Evolutionary conservation across 2,888 invertebrate species (phyloP).

Genomic region (Globia sparganii): DNA sequence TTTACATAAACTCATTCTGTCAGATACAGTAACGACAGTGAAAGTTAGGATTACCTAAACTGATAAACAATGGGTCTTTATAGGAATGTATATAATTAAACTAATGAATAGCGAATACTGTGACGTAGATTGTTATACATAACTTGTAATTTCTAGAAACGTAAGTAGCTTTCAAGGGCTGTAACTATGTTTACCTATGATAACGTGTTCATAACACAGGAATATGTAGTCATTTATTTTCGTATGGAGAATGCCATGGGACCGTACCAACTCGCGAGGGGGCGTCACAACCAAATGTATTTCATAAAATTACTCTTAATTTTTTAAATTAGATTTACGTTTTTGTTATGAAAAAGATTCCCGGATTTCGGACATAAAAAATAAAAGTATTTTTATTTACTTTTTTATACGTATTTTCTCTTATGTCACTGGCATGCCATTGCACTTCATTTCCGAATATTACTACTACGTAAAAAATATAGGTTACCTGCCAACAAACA

Average conservation of each 20-base stretch:
- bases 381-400: too few relatives aligned
- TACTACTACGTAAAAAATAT: too few relatives aligned
- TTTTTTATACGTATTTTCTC: too few relatives aligned
- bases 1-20: conserved; percentile 10
- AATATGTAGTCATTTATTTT: conserved; percentile 8
- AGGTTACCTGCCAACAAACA: too few relatives aligned
- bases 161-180: conserved; percentile 42
- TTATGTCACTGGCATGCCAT: too few relatives aligned
- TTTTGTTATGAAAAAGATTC: too few relatives aligned
- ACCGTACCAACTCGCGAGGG: too few relatives aligned
- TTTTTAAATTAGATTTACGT: too few relatives aligned
- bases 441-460: too few relatives aligned
- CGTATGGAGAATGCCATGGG: not conserved
- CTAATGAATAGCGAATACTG: conserved; percentile 2
- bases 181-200: conserved; percentile 44
- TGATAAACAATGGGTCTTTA: conserved; percentile 5
- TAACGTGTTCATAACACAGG: conserved; percentile 31
- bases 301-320: too few relatives aligned
- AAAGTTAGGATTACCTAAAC: conserved; percentile 26
- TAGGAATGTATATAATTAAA: conserved; percentile 17
- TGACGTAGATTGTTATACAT: conserved; percentile 20
- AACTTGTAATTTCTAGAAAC: conserved; percentile 29
- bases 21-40: conserved; percentile 20
- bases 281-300: too few relatives aligned
- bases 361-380: too few relatives aligned